These are phyloP conservation scores for Petrolisthes manimaculis DNA, from an alignment of 2,888 invertebrate genomes.

Conservation along the genomic window DNA sequence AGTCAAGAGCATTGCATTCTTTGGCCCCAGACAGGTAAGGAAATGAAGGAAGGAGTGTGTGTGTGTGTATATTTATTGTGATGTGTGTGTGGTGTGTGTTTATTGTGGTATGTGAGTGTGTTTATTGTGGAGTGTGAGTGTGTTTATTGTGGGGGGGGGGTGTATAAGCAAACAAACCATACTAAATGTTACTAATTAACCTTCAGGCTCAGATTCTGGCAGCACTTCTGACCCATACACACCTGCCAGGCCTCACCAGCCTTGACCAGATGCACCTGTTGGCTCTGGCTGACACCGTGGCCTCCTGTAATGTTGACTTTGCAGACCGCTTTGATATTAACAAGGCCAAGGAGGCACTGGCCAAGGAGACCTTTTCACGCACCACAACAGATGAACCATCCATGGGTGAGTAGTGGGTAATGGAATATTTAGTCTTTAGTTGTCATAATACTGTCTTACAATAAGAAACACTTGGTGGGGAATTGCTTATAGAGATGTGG, in stretches of 20 bases:
- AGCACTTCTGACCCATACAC: slow-evolving; percentile 92
- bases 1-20: slow-evolving; percentile 80
- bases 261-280: slow-evolving; percentile 99
- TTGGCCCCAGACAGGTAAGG: slow-evolving; percentile 84
- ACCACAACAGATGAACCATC: slow-evolving; percentile 73
- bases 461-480: too few species aligned
- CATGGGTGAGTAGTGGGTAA: slow-evolving; percentile 69
- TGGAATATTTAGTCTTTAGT: background rate
- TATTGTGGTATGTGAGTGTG: too few species aligned
- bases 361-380: slow-evolving; percentile 77
- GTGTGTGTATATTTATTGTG: too few species aligned
- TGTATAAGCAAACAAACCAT: background rate
- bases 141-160: too few species aligned
- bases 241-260: slow-evolving; percentile 92
- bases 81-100: too few species aligned
- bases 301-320: slow-evolving; percentile 80
- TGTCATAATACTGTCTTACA: too few species aligned
- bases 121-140: too few species aligned
- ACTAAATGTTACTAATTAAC: background rate
- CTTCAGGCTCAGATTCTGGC: slow-evolving; percentile 82
- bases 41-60: too few species aligned
- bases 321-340: slow-evolving; percentile 76
- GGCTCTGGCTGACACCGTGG: slow-evolving; percentile 98
- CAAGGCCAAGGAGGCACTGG: slow-evolving; percentile 79
- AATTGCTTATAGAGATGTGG: too few species aligned